Percentiles rank a stretch among this genome's conserved stretches.
Conservation (phyloP, 2,888 invertebrate genomes). For the Mesorhabditis sp. region DNA sequence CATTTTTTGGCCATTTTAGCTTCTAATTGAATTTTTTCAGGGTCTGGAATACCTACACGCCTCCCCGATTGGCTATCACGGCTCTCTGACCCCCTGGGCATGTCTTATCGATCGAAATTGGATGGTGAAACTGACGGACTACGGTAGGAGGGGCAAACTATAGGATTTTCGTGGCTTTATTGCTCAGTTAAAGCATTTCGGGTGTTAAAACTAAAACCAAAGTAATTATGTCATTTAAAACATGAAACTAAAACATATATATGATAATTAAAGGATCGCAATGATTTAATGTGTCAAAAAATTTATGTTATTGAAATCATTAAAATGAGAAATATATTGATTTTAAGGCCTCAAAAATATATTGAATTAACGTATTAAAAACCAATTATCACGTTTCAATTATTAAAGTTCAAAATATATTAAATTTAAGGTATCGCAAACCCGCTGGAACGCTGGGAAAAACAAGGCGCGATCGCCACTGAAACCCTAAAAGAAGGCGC, state of each 20-base stretch:
- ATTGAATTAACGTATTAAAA: too few species aligned
- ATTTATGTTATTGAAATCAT: too few species aligned
- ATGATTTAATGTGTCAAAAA: too few species aligned
- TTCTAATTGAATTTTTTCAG: conserved; percentile 15
- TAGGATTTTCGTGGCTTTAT: too few species aligned
- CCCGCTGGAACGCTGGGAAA: conserved; percentile 53
- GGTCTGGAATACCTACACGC: conserved; percentile 55
- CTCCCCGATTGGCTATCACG: conserved; percentile 52
- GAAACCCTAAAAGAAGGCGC: conserved; percentile 44
- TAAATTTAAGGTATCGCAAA: conserved; percentile 34
- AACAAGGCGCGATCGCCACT: conserved; percentile 45
- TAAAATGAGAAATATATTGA: too few species aligned
- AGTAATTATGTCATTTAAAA: too few species aligned
- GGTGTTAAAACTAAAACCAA: too few species aligned
- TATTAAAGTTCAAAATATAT: not conserved
- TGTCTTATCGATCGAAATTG: conserved; percentile 56
- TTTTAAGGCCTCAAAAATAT: too few species aligned
- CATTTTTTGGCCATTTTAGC: not conserved
- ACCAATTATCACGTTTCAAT: too few species aligned
- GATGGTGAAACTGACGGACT: conserved; percentile 57
- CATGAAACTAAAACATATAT: too few species aligned
- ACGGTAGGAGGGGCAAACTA: conserved; percentile 23
- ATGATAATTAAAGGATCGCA: too few species aligned
- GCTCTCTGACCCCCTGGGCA: conserved; percentile 52
- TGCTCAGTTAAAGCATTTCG: too few species aligned